Conservation (phyloP, 2,113 vertebrate genomes). For the Labrus mixtus region DNA sequence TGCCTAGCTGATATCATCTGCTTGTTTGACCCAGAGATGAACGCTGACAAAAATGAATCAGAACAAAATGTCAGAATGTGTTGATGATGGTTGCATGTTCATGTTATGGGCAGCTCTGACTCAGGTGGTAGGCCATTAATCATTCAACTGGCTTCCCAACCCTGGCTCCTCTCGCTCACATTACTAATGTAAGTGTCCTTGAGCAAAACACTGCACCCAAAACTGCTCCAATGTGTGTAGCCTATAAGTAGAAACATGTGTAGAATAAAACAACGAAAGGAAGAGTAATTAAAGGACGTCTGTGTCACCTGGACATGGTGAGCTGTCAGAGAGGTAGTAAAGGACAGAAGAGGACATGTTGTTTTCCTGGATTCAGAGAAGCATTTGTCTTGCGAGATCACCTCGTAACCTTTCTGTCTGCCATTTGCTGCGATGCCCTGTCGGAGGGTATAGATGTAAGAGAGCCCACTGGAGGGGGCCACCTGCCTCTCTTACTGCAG, state of each 20-base stretch:
- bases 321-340: conserved; percentile 6
- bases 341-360: conserved; percentile 8
- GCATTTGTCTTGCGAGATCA: conserved; percentile 41
- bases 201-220: conserved; percentile 14
- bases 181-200: conserved; percentile 40
- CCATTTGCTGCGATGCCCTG: conserved; percentile 60
- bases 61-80: conserved; percentile 32
- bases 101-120: conserved; percentile 49
- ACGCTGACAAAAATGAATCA: conserved; percentile 20
- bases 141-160: conserved; percentile 24
- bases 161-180: conserved; percentile 33
- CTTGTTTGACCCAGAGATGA: conserved; percentile 52
- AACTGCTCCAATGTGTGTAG: conserved; percentile 13
- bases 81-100: conserved; percentile 22
- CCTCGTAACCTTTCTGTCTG: conserved; percentile 75
- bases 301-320: neutral
- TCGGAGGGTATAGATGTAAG: conserved; percentile 65
- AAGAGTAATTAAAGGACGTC: neutral
- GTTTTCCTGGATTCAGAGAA: conserved; percentile 18
- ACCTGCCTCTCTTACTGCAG: conserved; percentile 82
- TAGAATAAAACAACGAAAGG: neutral
- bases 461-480: conserved; percentile 79
- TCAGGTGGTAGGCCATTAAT: conserved; percentile 62
- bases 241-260: neutral
- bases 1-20: conserved; percentile 11